Base-by-base conservation (phyloP, 2,113 vertebrate genomes). In the Fregetta grallaria region DNA sequence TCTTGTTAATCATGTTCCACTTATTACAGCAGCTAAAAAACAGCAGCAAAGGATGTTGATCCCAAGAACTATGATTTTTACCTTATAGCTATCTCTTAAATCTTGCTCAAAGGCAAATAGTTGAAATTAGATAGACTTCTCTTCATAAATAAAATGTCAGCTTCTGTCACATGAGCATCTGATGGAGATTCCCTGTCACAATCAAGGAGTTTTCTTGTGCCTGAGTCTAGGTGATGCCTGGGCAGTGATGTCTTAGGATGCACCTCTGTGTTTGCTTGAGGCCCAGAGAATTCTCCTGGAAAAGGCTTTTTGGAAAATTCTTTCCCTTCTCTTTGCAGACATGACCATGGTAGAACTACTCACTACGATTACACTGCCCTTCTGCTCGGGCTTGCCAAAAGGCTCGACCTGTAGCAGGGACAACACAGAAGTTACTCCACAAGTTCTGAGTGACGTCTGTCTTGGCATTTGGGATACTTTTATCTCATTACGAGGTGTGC, bases 361-460 rank as follows among this genome's bases (percentile, higher is more conserved):
- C 10, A 1, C 22, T 42, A 16, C 0, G 0, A n/a, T 6, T 52
- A 16, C 8, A 16, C 2, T 7, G 13, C 50, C 59, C 13, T 80
- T 23, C 29, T 58, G 17, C 10, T 66, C 5, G 0, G 2, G 3
- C 81, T 49, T 83, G 44, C 36, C 36, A 40, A 40, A 79, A 38
- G 17, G 58, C 26, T 50, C 55, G 36, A 5, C 20, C 11, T 56
- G 9, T 42, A 58, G 40, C 19, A 77, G 10, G 20, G 38, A 53
- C 13, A 79, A 52, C 6, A 36, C 1, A 23, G 15, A 82, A 93
- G 2, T 44, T 72, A 65, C 44, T 56, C 22, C 2, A 1, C 4
- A 10, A 47, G 49, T 13, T 72, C 53, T 73, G 32, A 4, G 7
- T 58, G 32, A 74, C 49, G 3, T 58, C 11, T 40, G 32, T 65